Conservation (phyloP, 2,888 invertebrate genomes). For the Smittia sp. region DNA sequence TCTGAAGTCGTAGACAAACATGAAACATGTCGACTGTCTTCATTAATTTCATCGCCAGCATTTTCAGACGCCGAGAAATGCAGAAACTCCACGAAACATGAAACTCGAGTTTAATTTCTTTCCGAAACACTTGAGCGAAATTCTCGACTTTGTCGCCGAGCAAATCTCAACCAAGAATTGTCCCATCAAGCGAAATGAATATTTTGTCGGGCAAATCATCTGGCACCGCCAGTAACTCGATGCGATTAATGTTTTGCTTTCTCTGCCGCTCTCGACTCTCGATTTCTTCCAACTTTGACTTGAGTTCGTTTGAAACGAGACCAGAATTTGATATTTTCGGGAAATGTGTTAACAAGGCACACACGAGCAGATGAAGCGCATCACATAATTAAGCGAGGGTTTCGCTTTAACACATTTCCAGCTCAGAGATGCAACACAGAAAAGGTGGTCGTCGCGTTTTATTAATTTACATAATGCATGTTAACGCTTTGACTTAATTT, state of each 20-base stretch:
- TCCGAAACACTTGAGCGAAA: not conserved
- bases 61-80: conserved; percentile 2
- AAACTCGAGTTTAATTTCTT: not conserved
- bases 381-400: conserved; percentile 9
- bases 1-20: not conserved
- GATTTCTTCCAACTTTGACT: not conserved
- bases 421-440: not conserved
- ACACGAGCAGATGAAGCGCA: conserved; percentile 6
- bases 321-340: not conserved
- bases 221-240: conserved; percentile 4
- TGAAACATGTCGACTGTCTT: conserved; percentile 14
- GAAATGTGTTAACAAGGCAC: conserved; percentile 11
- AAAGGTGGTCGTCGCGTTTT: conserved; percentile 16
- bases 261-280: not conserved
- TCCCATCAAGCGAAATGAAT: conserved; percentile 15
- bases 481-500: not conserved
- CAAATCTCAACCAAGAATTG: not conserved
- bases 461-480: conserved; percentile 13
- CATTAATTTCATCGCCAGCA: not conserved
- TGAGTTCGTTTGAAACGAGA: not conserved
- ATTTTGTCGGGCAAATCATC: conserved; percentile 13
- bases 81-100: not conserved
- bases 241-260: conserved; percentile 16
- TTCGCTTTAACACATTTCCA: conserved; percentile 7
- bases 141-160: not conserved